Percentiles rank a stretch among this genome's conserved stretches.
These are phyloP conservation scores for Ceratotherium simum DNA, from an alignment of 2,113 vertebrate species.

Conservation along the genomic window DNA sequence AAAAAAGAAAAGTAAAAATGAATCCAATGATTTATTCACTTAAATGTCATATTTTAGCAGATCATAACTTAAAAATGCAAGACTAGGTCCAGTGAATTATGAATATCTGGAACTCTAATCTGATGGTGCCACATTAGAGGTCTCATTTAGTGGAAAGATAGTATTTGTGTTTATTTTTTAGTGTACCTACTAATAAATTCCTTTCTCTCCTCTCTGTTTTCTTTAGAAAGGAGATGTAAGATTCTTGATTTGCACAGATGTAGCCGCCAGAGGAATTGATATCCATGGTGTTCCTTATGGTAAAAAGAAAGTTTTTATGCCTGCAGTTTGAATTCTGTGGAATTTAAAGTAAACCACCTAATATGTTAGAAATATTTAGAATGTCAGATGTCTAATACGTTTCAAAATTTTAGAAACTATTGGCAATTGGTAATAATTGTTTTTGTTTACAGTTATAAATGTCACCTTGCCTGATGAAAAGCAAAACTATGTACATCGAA, in stretches of 20 bases:
- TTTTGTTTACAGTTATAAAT: conserved; percentile 92
- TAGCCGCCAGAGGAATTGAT: conserved; percentile 98
- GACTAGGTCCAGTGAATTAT: neutral
- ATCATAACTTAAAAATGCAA: neutral
- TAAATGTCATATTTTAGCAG: neutral
- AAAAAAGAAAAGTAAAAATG: neutral
- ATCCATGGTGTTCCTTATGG: conserved; percentile 96
- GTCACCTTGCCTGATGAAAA: conserved; percentile 99
- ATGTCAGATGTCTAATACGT: neutral
- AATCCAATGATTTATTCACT: neutral
- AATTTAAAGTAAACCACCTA: neutral
- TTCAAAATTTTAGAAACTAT: neutral
- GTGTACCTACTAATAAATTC: neutral
- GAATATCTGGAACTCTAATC: neutral
- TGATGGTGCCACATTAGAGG: neutral
- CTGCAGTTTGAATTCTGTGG: neutral
- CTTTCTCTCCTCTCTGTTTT: neutral
- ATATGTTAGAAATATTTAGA: neutral
- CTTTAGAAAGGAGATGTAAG: conserved; percentile 94
- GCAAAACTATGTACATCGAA: conserved; percentile 98
- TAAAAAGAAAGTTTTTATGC: conserved; percentile 80
- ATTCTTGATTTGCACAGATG: conserved; percentile 97
- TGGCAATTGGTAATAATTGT: neutral
- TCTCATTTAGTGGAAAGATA: neutral
- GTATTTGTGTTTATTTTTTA: neutral